These are phyloP conservation scores for Tetragnatha montana DNA, from an alignment of 2,888 invertebrate genomes.

Conservation along the genomic window DNA sequence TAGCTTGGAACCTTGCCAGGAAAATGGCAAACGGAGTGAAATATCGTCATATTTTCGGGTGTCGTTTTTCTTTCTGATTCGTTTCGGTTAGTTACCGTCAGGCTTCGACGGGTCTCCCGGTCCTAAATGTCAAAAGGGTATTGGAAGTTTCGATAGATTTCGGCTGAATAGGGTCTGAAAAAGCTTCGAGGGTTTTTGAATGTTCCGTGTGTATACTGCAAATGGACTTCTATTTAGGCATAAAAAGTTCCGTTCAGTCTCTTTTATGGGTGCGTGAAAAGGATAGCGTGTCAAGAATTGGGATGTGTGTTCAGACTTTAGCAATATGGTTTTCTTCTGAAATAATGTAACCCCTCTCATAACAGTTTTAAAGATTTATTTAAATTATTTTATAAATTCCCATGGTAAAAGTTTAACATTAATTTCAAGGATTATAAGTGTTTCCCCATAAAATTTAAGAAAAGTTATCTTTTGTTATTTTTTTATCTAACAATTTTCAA, in stretches of 20 bases:
- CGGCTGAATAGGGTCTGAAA: not conserved
- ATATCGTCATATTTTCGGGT: conserved; percentile 64
- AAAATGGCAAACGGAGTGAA: conserved; percentile 56
- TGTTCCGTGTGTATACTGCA: not conserved
- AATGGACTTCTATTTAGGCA: not conserved
- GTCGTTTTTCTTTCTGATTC: conserved; percentile 17
- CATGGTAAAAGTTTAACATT: too few species aligned
- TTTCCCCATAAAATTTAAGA: too few species aligned
- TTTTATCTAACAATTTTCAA: too few species aligned
- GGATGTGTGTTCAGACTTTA: too few species aligned
- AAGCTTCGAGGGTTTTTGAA: not conserved
- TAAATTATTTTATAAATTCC: too few species aligned
- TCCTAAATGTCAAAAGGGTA: conserved; percentile 53
- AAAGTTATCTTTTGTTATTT: too few species aligned
- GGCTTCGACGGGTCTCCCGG: conserved; percentile 20
- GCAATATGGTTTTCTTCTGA: too few species aligned
- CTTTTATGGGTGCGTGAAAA: not conserved
- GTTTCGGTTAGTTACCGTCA: conserved; percentile 63
- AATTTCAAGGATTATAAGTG: too few species aligned
- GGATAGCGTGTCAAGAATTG: too few species aligned
- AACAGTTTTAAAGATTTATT: too few species aligned
- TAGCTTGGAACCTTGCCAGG: conserved; percentile 61
- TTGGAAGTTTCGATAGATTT: conserved; percentile 7
- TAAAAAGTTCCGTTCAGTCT: not conserved
- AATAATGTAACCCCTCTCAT: too few species aligned